Conservation (phyloP, 1,140 invertebrate species). For the Scaptomyza graminum region DNA sequence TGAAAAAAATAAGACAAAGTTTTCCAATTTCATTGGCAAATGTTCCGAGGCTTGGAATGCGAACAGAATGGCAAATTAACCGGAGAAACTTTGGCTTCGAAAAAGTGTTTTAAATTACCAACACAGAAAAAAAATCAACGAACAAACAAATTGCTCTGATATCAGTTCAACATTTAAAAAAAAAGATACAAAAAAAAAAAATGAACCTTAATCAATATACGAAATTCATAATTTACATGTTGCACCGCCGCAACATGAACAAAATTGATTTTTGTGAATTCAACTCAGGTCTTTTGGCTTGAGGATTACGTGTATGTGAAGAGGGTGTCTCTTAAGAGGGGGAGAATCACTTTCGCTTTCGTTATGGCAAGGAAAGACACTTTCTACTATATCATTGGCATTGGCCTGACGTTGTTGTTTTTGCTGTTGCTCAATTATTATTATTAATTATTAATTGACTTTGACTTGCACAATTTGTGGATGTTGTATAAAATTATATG, state of each 20-base stretch:
- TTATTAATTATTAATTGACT: conserved; percentile 73
- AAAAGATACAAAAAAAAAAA: conserved; percentile 13
- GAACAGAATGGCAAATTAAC: conserved; percentile 69
- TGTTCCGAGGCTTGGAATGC: conserved; percentile 47
- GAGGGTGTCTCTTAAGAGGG: conserved; percentile 6
- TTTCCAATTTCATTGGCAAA: conserved; percentile 79
- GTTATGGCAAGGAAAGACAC: conserved; percentile 58
- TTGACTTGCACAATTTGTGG: conserved; percentile 44
- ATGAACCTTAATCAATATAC: conserved; percentile 64
- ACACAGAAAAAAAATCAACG: conserved; percentile 18
- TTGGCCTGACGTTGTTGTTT: conserved; percentile 16
- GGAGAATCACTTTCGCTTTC: conserved; percentile 77
- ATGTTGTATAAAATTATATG: conserved; percentile 63
- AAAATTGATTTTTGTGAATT: conserved; percentile 51
- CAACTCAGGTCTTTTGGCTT: conserved; percentile 56
- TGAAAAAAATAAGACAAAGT: conserved; percentile 65
- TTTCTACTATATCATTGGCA: conserved; percentile 71
- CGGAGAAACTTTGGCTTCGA: conserved; percentile 63
- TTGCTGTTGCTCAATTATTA: conserved; percentile 21
- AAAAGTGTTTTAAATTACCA: conserved; percentile 2
- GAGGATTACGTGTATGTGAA: neutral
- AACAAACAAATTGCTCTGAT: conserved; percentile 21
- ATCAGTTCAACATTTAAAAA: conserved; percentile 63
- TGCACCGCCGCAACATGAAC: conserved; percentile 20
- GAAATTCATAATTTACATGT: conserved; percentile 70